phyloP scores from a whole-genome alignment of 2,797 vertebrate species.

The Diglossa cyanea region DNA sequence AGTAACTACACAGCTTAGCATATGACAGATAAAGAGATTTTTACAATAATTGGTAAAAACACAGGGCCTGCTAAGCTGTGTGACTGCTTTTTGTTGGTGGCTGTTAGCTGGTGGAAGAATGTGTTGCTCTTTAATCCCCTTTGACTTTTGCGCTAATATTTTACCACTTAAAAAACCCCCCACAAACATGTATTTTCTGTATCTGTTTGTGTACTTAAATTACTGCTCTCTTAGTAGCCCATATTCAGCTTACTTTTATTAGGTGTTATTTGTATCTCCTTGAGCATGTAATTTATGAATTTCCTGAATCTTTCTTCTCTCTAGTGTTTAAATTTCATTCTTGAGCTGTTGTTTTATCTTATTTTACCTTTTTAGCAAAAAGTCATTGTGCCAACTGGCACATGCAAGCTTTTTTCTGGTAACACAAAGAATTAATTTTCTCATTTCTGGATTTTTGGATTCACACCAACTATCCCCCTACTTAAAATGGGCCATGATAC shows the following conservation, averaged over 20 bases:
- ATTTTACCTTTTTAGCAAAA: not conserved
- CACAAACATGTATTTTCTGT: not conserved
- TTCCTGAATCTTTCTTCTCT: not conserved
- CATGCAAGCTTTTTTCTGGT: not conserved
- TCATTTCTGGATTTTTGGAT: not conserved
- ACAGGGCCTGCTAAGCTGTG: not conserved
- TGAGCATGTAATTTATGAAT: not conserved
- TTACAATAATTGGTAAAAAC: not conserved
- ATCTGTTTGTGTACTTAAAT: not conserved
- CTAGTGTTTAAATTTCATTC: not conserved
- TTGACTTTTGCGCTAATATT: not conserved
- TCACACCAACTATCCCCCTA: not conserved
- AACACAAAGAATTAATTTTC: not conserved
- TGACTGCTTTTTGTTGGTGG: not conserved
- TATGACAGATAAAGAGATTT: not conserved
- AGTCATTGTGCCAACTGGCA: not conserved
- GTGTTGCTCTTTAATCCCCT: not conserved
- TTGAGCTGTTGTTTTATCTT: not conserved
- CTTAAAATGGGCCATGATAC: not conserved
- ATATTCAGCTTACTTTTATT: not conserved
- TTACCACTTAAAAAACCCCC: rapidly evolving
- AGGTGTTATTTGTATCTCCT: not conserved
- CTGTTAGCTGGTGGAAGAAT: not conserved
- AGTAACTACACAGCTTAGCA: not conserved
- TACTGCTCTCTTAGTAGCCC: not conserved